Evolutionary conservation across 1,140 invertebrate species (phyloP).

Genomic region (Drosophila paulistorum): DNA sequence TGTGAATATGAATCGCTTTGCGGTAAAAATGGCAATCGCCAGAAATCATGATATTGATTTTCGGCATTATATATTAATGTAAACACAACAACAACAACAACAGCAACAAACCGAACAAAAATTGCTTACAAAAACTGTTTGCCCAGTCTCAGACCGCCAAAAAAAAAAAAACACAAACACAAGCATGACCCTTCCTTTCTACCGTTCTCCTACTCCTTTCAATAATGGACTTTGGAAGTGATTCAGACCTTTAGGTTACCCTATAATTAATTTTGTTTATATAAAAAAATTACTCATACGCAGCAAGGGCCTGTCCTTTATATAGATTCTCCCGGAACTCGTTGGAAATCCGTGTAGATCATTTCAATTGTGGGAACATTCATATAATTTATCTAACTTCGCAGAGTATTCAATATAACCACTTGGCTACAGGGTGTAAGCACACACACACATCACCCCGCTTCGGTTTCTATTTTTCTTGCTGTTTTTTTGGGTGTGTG

Average conservation of each 20-base stretch:
- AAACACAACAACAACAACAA: conserved; percentile 1
- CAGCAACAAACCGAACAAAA: background rate
- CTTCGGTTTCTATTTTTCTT: conserved; percentile 1
- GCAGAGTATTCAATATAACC: background rate
- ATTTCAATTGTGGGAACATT: too few species aligned
- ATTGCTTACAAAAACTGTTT: conserved; percentile 54
- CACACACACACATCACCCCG: conserved; percentile 23
- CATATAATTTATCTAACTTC: too few species aligned
- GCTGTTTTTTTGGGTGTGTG: background rate
- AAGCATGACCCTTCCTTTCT: background rate
- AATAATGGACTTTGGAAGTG: background rate
- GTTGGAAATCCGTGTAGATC: too few species aligned
- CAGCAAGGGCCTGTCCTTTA: too few species aligned
- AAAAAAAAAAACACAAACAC: background rate
- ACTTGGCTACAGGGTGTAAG: conserved; percentile 11
- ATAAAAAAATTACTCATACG: too few species aligned
- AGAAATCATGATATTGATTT: conserved; percentile 73
- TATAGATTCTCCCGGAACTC: too few species aligned
- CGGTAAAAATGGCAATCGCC: conserved; percentile 48
- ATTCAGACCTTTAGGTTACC: conserved; percentile 15
- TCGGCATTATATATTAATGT: conserved; percentile 71
- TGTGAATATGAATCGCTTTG: conserved; percentile 56
- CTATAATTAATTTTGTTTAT: background rate
- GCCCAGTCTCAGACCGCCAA: conserved; percentile 33
- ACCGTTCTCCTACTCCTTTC: background rate